Conservation (phyloP, 2,888 invertebrate species). For the Oligia latruncula region DNA sequence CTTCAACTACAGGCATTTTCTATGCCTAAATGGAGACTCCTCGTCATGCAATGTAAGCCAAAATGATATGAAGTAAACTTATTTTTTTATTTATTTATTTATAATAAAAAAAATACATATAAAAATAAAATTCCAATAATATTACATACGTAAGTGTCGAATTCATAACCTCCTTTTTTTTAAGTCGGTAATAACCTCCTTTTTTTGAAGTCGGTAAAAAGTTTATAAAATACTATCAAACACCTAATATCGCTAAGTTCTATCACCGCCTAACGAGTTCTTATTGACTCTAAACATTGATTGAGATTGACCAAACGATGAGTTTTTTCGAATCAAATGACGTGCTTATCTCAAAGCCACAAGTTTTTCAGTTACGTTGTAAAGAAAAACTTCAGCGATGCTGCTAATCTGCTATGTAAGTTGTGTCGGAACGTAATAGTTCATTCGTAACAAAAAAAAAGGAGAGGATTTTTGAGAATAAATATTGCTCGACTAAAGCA, state of each 20-base stretch:
- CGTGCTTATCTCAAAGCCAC: neutral
- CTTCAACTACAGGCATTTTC: no score
- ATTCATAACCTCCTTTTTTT: no score
- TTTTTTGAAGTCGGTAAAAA: no score
- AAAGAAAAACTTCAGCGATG: neutral
- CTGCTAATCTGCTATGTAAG: neutral
- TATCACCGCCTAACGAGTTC: neutral
- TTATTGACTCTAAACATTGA: neutral
- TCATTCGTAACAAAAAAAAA: neutral
- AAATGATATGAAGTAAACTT: no score
- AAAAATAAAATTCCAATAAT: no score
- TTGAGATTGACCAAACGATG: neutral
- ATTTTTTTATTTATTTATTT: no score
- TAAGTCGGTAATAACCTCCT: no score
- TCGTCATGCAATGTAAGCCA: no score
- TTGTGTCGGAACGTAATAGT: neutral
- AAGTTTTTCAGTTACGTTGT: neutral
- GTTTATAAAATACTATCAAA: neutral
- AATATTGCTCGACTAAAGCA: no score
- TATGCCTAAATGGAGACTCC: no score
- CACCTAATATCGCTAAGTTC: neutral
- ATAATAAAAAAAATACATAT: no score
- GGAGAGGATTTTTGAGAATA: neutral
- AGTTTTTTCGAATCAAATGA: neutral
- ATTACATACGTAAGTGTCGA: no score